A percentile compares a stretch with the other conserved stretches of the same genome.
Evolutionary conservation across 1,140 invertebrate genomes (phyloP).

Genomic region (Temnothorax nylanderi): DNA sequence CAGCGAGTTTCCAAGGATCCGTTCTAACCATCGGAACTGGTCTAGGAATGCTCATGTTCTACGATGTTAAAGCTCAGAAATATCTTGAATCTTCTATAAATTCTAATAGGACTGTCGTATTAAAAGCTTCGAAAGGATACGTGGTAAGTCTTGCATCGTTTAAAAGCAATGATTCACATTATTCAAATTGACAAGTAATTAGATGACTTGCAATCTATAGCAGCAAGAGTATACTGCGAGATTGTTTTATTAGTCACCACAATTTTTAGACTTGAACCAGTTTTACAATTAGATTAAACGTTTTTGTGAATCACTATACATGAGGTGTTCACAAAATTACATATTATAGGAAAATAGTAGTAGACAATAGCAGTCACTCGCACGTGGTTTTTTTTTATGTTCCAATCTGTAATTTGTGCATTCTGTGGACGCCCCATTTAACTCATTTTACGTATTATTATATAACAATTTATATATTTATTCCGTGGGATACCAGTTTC

Average conservation of each 20-base stretch:
- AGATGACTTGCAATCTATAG: background rate
- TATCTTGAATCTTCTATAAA: constrained; percentile 96
- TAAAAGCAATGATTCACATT: constrained; percentile 22
- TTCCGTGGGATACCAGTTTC: constrained; percentile 87
- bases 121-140: constrained; percentile 95
- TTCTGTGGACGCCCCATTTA: background rate
- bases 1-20: constrained; percentile 95
- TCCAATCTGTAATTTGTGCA: background rate
- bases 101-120: constrained; percentile 94
- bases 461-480: constrained; percentile 29
- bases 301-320: constrained; percentile 1
- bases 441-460: constrained; percentile 40
- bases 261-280: background rate
- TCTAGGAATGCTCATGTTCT: constrained; percentile 96
- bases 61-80: constrained; percentile 95
- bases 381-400: background rate
- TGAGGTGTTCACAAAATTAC: background rate
- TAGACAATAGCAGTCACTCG: background rate
- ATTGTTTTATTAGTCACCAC: background rate
- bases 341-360: background rate
- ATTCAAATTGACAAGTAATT: background rate
- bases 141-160: constrained; percentile 88
- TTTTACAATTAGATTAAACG: background rate
- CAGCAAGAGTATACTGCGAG: background rate
- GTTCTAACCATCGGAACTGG: constrained; percentile 97